phyloP scores from a whole-genome alignment of 2,113 vertebrate genomes.

The Paradisaea rubra region DNA sequence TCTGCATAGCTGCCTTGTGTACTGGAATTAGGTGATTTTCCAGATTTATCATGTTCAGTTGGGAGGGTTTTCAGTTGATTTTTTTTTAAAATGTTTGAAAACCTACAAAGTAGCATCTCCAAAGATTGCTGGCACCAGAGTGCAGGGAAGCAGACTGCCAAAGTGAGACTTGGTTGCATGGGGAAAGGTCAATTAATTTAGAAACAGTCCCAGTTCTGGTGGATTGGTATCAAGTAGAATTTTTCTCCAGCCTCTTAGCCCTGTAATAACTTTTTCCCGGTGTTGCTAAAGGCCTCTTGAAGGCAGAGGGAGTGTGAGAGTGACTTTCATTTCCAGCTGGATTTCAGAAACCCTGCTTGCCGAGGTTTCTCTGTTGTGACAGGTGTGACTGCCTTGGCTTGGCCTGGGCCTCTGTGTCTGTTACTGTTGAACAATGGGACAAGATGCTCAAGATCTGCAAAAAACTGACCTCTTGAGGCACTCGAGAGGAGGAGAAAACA shows the following conservation, averaged over 20 bases:
- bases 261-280: background rate
- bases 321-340: background rate
- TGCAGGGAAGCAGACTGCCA: background rate
- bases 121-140: background rate
- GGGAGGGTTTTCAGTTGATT: background rate
- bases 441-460: background rate
- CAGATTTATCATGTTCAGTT: background rate
- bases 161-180: background rate
- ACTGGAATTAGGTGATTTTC: background rate
- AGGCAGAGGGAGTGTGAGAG: background rate
- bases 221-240: background rate
- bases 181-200: constrained; percentile 8
- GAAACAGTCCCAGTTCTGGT: background rate
- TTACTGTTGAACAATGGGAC: background rate
- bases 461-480: background rate
- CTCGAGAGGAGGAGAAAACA: background rate
- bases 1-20: background rate
- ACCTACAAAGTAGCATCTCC: background rate
- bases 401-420: background rate
- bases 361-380: background rate
- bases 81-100: background rate
- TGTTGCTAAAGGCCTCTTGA: background rate
- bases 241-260: background rate
- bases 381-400: background rate
- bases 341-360: background rate